Evolutionary conservation across 1,140 invertebrate species (phyloP), one percentile per base, ranked within the genome.

Genomic region (Argopecten irradians): DNA sequence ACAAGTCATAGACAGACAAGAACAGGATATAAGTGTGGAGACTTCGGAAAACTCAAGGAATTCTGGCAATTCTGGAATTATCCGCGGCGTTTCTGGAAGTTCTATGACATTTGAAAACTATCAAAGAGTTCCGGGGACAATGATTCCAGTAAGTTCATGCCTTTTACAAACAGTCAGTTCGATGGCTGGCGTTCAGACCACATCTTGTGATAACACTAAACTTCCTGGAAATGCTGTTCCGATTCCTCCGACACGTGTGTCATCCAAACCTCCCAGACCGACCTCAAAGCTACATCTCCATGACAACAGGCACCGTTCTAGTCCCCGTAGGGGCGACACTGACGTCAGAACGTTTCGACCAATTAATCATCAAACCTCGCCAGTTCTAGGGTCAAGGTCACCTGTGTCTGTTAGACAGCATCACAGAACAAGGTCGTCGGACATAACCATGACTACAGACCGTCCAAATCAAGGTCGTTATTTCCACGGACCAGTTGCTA

Each of bases 91-190:
- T 71, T 71, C 55, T n/a, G 55, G 22, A 71, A 71, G 55, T n/a
- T 71, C 55, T 71, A 71, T 71, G 55, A 71, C 55, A n/a, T 71
- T 71, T 71, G 55, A 71, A 71, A 71, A 71, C 11, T 71, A 71
- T 16, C 55, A 71, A 71, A 71, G 55, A 71, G 55, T 71, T 28
- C 55, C 55, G 5, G 55, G 55, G 22, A 71, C 55, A 28, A 71
- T 71, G 55, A 71, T 71, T 71, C 55, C 55, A 71, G 28, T 71
- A 71, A 71, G 55, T 71, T 28, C 55, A n/a, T 71, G 55, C n/a
- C 55, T 71, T 71, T n/a, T 71, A 3, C 55, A 71, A 11, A 71
- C 55, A n/a, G 55, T 71, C n/a, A n/a, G 5, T 71, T n/a, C 55
- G 0, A n/a, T 22, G 1, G n/a, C 8, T 3, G n/a, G 22, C 22